These are phyloP conservation scores for Triplophysa yarkandensis DNA, from an alignment of 2,797 vertebrate species.

Conservation along the genomic window DNA sequence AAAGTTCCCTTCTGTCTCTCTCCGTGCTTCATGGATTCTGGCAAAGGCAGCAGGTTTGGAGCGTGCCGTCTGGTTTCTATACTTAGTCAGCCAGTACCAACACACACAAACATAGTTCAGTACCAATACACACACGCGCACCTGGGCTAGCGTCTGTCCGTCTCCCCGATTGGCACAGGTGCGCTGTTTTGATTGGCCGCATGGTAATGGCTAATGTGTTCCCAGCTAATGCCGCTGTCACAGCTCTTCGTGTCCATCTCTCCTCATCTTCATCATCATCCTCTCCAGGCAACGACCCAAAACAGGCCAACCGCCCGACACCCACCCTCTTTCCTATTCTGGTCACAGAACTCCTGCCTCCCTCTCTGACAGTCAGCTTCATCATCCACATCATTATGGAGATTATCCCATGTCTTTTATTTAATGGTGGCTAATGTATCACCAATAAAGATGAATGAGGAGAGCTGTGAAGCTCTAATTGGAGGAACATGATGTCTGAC, in stretches of 20 bases:
- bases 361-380: conserved; percentile 75
- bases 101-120: conserved; percentile 55
- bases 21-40: conserved; percentile 58
- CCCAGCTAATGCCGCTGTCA: conserved; percentile 53
- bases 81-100: conserved; percentile 67
- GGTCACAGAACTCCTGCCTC: conserved; percentile 69
- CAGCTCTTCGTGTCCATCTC: conserved; percentile 52
- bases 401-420: conserved; percentile 81
- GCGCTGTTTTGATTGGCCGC: conserved; percentile 69
- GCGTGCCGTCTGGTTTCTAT: conserved; percentile 59
- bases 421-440: conserved; percentile 83
- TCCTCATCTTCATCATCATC: conserved; percentile 47
- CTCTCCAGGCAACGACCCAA: conserved; percentile 46
- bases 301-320: conserved; percentile 47
- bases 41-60: conserved; percentile 58
- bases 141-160: conserved; percentile 77
- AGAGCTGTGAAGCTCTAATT: conserved; percentile 81
- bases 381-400: conserved; percentile 83
- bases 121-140: conserved; percentile 79
- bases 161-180: conserved; percentile 71
- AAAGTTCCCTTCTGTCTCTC: conserved; percentile 62
- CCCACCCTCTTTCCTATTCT: conserved; percentile 65
- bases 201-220: conserved; percentile 58
- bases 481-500: conserved; percentile 85
- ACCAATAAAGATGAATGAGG: conserved; percentile 87